phyloP scores from a whole-genome alignment of 2,888 invertebrate species.

The Pomacea canaliculata region DNA sequence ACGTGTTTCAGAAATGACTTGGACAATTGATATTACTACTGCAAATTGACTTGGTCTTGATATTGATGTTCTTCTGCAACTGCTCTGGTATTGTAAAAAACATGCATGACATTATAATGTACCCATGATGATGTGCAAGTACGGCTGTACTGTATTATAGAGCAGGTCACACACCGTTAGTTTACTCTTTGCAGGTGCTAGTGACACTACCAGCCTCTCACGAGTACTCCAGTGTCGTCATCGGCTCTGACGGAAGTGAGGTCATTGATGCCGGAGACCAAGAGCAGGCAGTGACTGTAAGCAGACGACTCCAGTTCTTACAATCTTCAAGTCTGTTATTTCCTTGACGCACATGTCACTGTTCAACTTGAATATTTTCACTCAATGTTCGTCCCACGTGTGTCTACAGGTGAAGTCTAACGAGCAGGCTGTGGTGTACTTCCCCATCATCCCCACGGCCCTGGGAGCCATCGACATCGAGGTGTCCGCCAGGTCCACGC shows the following conservation, averaged over 20 bases:
- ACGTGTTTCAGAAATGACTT: no score
- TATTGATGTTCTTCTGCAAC: no score
- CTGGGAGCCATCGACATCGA: slow-evolving; percentile 82
- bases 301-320: neutral
- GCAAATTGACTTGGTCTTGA: no score
- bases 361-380: no score
- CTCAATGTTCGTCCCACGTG: neutral
- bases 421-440: slow-evolving; percentile 83
- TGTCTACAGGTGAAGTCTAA: slow-evolving; percentile 73
- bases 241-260: slow-evolving; percentile 13
- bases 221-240: slow-evolving; percentile 24
- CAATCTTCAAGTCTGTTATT: no score
- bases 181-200: slow-evolving; percentile 34
- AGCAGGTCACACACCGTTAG: no score
- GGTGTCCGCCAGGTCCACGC: slow-evolving; percentile 80
- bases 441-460: slow-evolving; percentile 84
- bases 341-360: no score
- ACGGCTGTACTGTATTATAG: no score
- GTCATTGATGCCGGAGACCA: slow-evolving; percentile 12
- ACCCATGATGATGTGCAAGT: no score
- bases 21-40: no score
- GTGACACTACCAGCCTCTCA: slow-evolving; percentile 37
- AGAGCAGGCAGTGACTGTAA: slow-evolving; percentile 6
- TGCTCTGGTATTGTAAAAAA: no score
- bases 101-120: no score